A percentile compares a stretch with the other conserved stretches of the same genome.
Conservation (phyloP, 2,797 vertebrate genomes). For the Trachops cirrhosus region DNA sequence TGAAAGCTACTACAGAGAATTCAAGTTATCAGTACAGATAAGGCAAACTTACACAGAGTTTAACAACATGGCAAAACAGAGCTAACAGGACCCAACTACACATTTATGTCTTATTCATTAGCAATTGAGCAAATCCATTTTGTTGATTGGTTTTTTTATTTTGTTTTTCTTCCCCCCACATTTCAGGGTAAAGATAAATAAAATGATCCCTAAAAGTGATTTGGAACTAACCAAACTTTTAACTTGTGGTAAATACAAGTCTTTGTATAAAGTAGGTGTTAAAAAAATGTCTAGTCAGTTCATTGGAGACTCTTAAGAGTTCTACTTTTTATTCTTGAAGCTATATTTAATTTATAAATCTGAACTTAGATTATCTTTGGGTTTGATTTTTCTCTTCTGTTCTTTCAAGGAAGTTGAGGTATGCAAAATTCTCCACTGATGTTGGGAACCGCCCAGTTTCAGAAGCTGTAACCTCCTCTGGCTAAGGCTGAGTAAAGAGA, state of each 20-base stretch:
- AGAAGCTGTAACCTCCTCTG: too few relatives aligned
- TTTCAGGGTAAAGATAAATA: neutral
- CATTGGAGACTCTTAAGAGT: neutral
- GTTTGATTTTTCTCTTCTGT: neutral
- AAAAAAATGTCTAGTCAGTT: neutral
- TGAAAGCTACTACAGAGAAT: neutral
- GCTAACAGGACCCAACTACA: neutral
- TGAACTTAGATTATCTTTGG: constrained; percentile 12
- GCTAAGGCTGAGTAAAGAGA: too few relatives aligned
- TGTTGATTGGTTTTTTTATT: neutral
- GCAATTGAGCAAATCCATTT: neutral
- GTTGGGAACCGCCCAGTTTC: too few relatives aligned
- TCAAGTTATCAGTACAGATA: neutral
- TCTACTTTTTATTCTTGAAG: neutral
- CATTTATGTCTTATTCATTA: neutral
- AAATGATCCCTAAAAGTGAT: neutral
- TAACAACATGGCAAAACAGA: neutral
- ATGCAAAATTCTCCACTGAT: neutral
- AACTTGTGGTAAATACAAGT: neutral
- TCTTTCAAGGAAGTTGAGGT: neutral
- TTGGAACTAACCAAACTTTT: constrained; percentile 15
- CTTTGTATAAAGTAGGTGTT: neutral
- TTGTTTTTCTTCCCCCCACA: neutral
- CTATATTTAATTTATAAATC: constrained; percentile 10
- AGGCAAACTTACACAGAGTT: neutral